phyloP scores from a whole-genome alignment of 2,888 invertebrate genomes.

The Nasonovia ribisnigri region DNA sequence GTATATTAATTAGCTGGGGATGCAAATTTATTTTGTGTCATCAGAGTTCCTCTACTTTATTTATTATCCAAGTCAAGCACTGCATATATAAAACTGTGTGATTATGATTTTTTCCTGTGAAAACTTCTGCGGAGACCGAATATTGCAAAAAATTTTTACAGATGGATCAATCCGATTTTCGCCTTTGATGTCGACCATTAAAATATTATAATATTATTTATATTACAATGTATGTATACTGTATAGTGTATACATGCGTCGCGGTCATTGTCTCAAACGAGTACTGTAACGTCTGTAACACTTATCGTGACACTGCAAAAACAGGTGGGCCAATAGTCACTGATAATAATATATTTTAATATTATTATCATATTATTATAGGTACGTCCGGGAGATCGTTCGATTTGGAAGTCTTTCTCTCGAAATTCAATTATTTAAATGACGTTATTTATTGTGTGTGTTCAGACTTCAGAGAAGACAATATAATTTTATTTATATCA shows the following conservation, averaged over 20 bases:
- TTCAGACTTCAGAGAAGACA: background rate
- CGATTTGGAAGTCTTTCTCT: background rate
- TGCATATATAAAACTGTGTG: background rate
- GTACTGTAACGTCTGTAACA: background rate
- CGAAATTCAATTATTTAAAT: conserved; percentile 3
- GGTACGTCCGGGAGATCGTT: background rate
- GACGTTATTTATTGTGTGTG: background rate
- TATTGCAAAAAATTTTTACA: background rate
- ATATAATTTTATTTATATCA: background rate
- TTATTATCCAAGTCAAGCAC: background rate
- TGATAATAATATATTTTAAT: background rate
- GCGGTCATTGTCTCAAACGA: background rate
- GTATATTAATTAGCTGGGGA: background rate
- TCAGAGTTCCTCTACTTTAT: background rate
- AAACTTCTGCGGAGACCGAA: background rate
- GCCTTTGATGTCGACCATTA: background rate
- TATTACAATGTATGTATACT: too few species aligned
- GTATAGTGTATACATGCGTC: too few species aligned
- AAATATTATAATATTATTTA: background rate
- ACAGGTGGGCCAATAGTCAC: background rate
- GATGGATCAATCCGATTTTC: background rate
- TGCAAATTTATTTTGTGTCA: background rate
- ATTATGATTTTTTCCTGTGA: background rate
- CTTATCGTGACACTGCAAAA: background rate
- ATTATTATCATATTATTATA: too few species aligned